Percentiles rank a stretch among this genome's conserved stretches.
These are phyloP conservation scores for Collichthys lucidus DNA, from an alignment of 2,113 vertebrate species.

Conservation along the genomic window DNA sequence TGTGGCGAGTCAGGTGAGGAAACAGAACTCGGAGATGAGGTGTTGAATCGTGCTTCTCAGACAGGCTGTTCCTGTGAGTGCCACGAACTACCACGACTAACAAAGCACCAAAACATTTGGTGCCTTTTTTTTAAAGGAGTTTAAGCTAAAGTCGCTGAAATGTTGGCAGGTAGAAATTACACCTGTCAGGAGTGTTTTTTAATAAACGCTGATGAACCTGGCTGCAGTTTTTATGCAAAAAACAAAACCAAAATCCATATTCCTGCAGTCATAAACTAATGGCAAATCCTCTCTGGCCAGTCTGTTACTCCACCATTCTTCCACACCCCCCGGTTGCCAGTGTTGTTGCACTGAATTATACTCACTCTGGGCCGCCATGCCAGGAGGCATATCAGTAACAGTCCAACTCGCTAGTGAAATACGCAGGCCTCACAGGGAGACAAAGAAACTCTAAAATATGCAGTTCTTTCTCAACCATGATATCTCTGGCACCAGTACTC, in stretches of 20 bases:
- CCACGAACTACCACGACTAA: background rate
- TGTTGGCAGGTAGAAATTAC: background rate
- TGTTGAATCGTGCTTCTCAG: background rate
- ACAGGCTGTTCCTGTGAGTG: conserved; percentile 4
- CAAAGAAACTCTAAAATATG: conserved; percentile 76
- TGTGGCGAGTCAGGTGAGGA: conserved; percentile 1
- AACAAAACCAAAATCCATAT: conserved; percentile 20
- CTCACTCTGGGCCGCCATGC: conserved; percentile 62
- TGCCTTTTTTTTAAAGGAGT: background rate
- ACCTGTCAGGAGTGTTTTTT: background rate
- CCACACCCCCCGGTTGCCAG: conserved; percentile 52
- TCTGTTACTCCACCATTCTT: conserved; percentile 49
- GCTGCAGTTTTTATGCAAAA: conserved; percentile 21
- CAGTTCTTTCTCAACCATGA: conserved; percentile 72
- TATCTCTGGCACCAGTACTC: conserved; percentile 75
- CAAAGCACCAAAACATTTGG: background rate
- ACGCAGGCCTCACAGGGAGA: conserved; percentile 70
- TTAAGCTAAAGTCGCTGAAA: background rate
- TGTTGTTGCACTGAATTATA: conserved; percentile 65
- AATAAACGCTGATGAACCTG: conserved; percentile 29
- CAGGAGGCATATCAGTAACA: conserved; percentile 69
- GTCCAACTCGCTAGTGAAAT: conserved; percentile 55
- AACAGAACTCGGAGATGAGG: background rate
- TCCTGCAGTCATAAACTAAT: conserved; percentile 42
- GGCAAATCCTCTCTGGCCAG: conserved; percentile 51